These are phyloP conservation scores for Psophia crepitans DNA, from an alignment of 2,113 vertebrate genomes.

Conservation along the genomic window DNA sequence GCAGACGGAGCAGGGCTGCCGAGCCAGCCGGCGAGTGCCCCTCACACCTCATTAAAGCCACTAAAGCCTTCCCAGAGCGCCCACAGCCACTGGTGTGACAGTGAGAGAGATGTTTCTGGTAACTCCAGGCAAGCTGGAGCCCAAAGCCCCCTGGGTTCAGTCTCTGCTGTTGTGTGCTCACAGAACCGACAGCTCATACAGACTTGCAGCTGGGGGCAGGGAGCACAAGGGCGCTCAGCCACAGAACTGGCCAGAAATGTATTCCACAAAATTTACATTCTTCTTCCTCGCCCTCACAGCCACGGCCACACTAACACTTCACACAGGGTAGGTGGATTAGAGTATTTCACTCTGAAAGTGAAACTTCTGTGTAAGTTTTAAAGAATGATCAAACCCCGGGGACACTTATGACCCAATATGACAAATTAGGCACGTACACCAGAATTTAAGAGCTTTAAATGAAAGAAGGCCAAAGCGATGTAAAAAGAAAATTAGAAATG, in stretches of 20 bases:
- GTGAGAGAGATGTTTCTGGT: not conserved
- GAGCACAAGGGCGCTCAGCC: fast-evolving
- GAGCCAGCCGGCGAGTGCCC: not conserved
- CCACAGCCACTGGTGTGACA: fast-evolving
- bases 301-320: too few relatives aligned
- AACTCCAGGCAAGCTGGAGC: not conserved
- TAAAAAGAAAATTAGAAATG: not conserved
- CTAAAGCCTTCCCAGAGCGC: too few relatives aligned
- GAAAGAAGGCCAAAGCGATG: fast-evolving
- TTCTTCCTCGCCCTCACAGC: not conserved
- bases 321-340: fast-evolving
- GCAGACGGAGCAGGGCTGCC: not conserved
- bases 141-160: not conserved
- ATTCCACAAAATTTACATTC: not conserved
- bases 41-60: not conserved
- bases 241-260: fast-evolving
- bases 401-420: fast-evolving
- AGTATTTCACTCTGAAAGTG: fast-evolving
- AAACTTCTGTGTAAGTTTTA: not conserved
- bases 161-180: fast-evolving
- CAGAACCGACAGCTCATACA: not conserved
- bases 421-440: fast-evolving
- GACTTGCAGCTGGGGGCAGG: fast-evolving
- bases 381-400: not conserved
- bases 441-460: not conserved